Conservation (phyloP, 92 coral and sea anemone species). For the Muricea muricata region DNA sequence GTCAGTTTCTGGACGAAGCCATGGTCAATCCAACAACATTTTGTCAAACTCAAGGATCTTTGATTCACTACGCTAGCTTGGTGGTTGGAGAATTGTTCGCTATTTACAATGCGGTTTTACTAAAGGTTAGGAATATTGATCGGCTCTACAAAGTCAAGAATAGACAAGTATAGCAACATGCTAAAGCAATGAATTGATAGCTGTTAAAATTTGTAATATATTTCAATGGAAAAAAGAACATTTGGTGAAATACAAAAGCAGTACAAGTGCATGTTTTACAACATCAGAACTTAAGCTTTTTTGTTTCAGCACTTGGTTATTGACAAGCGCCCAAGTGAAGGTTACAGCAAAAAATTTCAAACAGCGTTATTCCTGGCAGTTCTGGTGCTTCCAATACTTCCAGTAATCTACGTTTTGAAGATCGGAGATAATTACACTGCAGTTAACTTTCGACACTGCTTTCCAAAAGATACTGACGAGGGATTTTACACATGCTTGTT, state of each 20-base stretch:
- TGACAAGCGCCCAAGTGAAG: slow-evolving; percentile 25
- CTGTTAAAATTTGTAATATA: no score
- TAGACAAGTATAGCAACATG: no score
- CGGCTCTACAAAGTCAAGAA: no score
- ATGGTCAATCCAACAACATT: slow-evolving; percentile 67
- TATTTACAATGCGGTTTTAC: slow-evolving; percentile 56
- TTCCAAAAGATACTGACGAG: slow-evolving; percentile 40
- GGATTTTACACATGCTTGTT: slow-evolving; percentile 62
- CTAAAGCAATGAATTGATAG: no score
- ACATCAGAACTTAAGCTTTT: not conserved
- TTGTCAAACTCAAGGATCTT: slow-evolving; percentile 77
- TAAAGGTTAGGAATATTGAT: slow-evolving; percentile 7
- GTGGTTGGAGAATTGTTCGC: slow-evolving; percentile 80
- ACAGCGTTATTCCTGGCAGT: slow-evolving; percentile 50
- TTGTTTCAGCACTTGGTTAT: slow-evolving; percentile 26
- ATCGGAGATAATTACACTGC: slow-evolving; percentile 31
- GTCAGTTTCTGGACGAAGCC: slow-evolving; percentile 53
- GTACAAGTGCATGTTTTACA: no score
- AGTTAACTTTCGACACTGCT: slow-evolving; percentile 69
- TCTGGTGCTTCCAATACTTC: slow-evolving; percentile 78
- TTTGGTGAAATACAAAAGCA: no score
- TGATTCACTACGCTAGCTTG: slow-evolving; percentile 72
- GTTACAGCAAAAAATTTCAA: not conserved
- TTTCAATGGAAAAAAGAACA: no score
- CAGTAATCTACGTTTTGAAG: slow-evolving; percentile 72